Evolutionary conservation across 2,113 vertebrate species (phyloP).

Genomic region (Corythaeola cristata): DNA sequence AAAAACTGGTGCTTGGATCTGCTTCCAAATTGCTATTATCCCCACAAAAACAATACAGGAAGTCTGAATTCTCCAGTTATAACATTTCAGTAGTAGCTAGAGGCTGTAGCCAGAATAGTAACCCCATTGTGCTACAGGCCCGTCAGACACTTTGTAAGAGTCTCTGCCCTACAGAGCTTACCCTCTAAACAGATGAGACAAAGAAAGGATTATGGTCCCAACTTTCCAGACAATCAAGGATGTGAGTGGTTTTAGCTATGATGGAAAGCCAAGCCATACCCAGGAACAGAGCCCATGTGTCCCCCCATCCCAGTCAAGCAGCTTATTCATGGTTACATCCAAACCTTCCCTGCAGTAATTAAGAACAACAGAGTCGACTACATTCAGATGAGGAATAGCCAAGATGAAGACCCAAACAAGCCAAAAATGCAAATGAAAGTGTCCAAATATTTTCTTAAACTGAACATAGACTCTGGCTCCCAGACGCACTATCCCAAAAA

Average conservation of each 20-base stretch:
- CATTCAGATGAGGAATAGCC: neutral
- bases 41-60: neutral
- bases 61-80: neutral
- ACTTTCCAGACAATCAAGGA: neutral
- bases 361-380: neutral
- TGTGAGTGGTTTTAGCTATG: neutral
- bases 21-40: neutral
- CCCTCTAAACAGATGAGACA: neutral
- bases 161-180: neutral
- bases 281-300: neutral
- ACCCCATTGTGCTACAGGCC: neutral
- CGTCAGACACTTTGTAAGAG: neutral
- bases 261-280: neutral
- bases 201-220: neutral
- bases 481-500: neutral
- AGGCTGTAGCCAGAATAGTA: neutral
- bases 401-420: neutral
- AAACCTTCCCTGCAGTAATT: neutral
- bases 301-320: neutral
- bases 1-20: neutral
- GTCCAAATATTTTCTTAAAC: neutral
- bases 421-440: slow-evolving; percentile 5
- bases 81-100: neutral
- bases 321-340: neutral
- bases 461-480: neutral